Conservation (phyloP, 2,888 invertebrate species). For the Apotomis turbidana region DNA sequence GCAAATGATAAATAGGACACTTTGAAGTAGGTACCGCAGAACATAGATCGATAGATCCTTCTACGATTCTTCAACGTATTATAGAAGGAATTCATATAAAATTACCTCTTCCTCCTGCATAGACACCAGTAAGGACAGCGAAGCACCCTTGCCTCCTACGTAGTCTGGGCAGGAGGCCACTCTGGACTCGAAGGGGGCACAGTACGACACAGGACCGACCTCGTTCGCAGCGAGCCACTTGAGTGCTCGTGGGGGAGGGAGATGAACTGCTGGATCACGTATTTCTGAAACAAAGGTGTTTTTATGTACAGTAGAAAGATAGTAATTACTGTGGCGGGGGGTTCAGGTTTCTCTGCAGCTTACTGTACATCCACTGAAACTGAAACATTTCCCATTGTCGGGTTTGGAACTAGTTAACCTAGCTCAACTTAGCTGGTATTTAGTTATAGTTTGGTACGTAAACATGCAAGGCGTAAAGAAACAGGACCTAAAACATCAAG, state of each 20-base stretch:
- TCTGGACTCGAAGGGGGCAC: conserved; percentile 72
- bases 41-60: too few species aligned
- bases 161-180: conserved; percentile 81
- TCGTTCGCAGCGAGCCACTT: conserved; percentile 58
- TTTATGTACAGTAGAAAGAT: not conserved
- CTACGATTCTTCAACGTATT: not conserved
- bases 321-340: too few species aligned
- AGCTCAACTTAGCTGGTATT: too few species aligned
- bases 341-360: too few species aligned
- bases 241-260: conserved; percentile 55
- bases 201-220: conserved; percentile 60
- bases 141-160: conserved; percentile 92
- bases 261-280: conserved; percentile 47
- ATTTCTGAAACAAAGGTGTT: conserved; percentile 46
- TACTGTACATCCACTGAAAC: too few species aligned
- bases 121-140: conserved; percentile 85
- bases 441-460: too few species aligned
- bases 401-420: too few species aligned
- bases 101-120: conserved; percentile 73
- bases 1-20: too few species aligned
- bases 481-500: too few species aligned
- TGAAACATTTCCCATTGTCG: too few species aligned
- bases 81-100: not conserved
- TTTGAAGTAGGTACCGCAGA: too few species aligned
- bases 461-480: too few species aligned